Conservation (phyloP, 2,888 invertebrate species). For the Limnephilus rhombicus region DNA sequence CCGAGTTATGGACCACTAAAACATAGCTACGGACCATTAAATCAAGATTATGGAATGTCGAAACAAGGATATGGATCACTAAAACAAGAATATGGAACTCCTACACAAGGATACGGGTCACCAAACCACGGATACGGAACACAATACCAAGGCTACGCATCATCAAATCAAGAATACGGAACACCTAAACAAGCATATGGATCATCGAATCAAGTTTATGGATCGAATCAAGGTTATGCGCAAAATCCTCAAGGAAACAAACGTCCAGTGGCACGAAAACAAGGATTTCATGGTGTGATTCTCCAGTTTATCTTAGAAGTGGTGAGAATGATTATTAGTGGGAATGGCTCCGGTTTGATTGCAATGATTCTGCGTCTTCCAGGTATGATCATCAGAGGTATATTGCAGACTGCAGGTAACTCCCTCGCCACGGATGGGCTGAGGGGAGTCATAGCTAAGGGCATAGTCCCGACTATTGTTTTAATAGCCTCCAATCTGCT, state of each 20-base stretch:
- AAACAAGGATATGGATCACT: neutral
- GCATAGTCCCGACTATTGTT: slow-evolving; percentile 73
- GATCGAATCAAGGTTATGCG: neutral
- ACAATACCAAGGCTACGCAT: too few relatives aligned
- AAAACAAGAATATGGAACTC: neutral
- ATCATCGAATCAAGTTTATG: neutral
- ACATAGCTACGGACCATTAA: neutral
- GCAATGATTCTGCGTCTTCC: slow-evolving; percentile 45
- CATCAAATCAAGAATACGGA: too few relatives aligned
- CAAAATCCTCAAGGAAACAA: neutral
- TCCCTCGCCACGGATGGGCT: slow-evolving; percentile 71
- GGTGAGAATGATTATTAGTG: slow-evolving; percentile 70
- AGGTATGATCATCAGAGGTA: slow-evolving; percentile 67
- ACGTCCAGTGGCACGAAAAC: slow-evolving; percentile 69
- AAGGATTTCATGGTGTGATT: slow-evolving; percentile 69
- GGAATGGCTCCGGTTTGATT: slow-evolving; percentile 67
- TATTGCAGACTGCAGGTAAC: slow-evolving; percentile 72
- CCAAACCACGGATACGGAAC: too few relatives aligned
- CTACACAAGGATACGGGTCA: neutral
- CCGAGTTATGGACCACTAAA: neutral
- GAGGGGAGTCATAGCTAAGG: slow-evolving; percentile 73
- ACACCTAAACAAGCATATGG: neutral
- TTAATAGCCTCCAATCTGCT: slow-evolving; percentile 74
- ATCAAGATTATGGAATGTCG: neutral
- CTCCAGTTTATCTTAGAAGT: slow-evolving; percentile 71